These are phyloP conservation scores for Drosophila yakuba DNA, from an alignment of 1,140 invertebrate genomes.

Conservation along the genomic window DNA sequence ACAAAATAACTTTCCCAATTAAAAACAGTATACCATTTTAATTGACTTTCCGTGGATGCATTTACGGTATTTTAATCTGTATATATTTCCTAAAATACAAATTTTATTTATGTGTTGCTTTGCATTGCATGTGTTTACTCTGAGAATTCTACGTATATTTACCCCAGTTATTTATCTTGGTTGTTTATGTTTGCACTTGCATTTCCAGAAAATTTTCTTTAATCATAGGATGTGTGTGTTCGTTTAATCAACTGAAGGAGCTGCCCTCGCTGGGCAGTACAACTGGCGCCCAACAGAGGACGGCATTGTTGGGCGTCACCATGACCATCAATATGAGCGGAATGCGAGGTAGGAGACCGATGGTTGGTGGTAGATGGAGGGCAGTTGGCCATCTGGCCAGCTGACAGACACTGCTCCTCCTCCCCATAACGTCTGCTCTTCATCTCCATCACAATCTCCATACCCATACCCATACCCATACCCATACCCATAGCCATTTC, in stretches of 20 bases:
- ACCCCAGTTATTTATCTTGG: background rate
- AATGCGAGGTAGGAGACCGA: constrained; percentile 27
- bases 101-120: background rate
- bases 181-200: background rate
- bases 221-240: background rate
- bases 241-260: constrained; percentile 21
- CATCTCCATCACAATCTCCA: background rate
- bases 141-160: background rate
- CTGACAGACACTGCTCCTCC: constrained; percentile 10
- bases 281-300: constrained; percentile 38
- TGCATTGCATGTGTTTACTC: background rate
- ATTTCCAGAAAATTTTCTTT: background rate
- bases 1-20: no score
- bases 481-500: background rate
- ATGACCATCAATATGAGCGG: constrained; percentile 76
- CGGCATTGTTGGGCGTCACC: constrained; percentile 43
- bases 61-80: background rate
- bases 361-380: constrained; percentile 25
- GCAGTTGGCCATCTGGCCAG: constrained; percentile 36
- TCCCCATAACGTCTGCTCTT: background rate
- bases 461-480: background rate
- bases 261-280: constrained; percentile 55
- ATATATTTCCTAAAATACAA: background rate
- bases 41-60: no score
- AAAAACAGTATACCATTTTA: no score